Percentiles rank a stretch among this genome's conserved stretches.
phyloP scores from a whole-genome alignment of 92 coral and sea anemone genomes.

The Zoanthus sansibaricus region DNA sequence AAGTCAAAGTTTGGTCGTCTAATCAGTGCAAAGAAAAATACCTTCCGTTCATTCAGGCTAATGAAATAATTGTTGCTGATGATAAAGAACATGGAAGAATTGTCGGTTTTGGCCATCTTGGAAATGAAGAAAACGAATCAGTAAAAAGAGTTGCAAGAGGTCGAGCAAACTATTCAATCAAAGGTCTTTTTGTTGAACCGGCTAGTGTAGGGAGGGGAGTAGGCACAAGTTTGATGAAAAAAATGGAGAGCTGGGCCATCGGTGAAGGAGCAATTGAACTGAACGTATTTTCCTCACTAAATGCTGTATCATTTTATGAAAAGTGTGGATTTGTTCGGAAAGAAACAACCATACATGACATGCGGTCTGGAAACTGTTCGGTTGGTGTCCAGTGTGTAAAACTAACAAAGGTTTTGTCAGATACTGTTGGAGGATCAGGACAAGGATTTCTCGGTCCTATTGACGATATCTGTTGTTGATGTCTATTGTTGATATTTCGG shows the following conservation, averaged over 20 bases:
- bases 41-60: slow-evolving; percentile 57
- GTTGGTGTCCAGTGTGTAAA: slow-evolving; percentile 40
- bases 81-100: slow-evolving; percentile 26
- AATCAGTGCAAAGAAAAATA: slow-evolving; percentile 60
- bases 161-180: slow-evolving; percentile 3
- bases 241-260: slow-evolving; percentile 68
- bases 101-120: slow-evolving; percentile 84
- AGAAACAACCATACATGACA: slow-evolving; percentile 22
- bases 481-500: too few relatives aligned
- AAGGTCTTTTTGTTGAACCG: slow-evolving; percentile 84
- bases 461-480: too few relatives aligned
- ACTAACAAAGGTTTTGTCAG: slow-evolving; percentile 41
- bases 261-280: slow-evolving; percentile 49
- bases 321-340: slow-evolving; percentile 71
- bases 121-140: not conserved
- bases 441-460: too few relatives aligned
- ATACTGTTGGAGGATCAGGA: too few relatives aligned
- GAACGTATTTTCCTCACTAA: slow-evolving; percentile 73
- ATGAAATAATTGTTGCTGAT: slow-evolving; percentile 70
- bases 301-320: slow-evolving; percentile 84
- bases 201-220: slow-evolving; percentile 64
- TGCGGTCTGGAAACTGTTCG: slow-evolving; percentile 27
- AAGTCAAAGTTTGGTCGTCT: slow-evolving; percentile 66
- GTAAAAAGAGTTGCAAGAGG: not conserved
- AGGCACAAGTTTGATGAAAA: slow-evolving; percentile 63